These are phyloP conservation scores for Ctena decussata DNA, from an alignment of 2,888 invertebrate genomes.

Conservation along the genomic window DNA sequence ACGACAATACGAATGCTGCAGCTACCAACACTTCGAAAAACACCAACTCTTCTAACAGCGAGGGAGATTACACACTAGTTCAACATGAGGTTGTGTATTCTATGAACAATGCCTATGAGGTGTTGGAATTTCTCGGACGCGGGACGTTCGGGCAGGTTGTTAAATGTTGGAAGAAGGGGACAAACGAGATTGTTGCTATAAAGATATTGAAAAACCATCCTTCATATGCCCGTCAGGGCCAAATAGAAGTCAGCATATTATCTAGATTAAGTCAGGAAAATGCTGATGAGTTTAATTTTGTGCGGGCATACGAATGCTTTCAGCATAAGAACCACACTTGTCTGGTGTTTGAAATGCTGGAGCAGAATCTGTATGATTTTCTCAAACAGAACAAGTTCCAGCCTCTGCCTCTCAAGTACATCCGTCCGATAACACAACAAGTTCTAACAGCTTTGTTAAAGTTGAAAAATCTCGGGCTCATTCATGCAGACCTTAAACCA, in stretches of 20 bases:
- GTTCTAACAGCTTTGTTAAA: slow-evolving; percentile 94
- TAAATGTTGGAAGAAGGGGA: slow-evolving; percentile 99
- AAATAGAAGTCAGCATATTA: slow-evolving; percentile 95
- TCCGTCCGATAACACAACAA: slow-evolving; percentile 99
- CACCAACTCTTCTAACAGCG: slow-evolving; percentile 87
- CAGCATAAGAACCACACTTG: slow-evolving; percentile 99
- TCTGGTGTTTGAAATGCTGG: slow-evolving; percentile 99
- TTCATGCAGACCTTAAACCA: slow-evolving; percentile 99
- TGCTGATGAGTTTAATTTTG: slow-evolving; percentile 96
- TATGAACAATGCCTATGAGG: slow-evolving; percentile 96
- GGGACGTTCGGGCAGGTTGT: slow-evolving; percentile 99
- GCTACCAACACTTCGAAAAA: slow-evolving; percentile 79
- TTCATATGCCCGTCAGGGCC: slow-evolving; percentile 99
- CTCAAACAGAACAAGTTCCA: slow-evolving; percentile 99
- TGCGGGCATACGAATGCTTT: slow-evolving; percentile 99
- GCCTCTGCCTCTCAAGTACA: slow-evolving; percentile 98
- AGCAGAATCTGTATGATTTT: slow-evolving; percentile 99
- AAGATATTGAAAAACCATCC: slow-evolving; percentile 99
- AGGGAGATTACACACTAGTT: slow-evolving; percentile 99
- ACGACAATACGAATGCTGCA: slow-evolving; percentile 85
- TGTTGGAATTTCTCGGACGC: slow-evolving; percentile 99
- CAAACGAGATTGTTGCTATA: slow-evolving; percentile 99
- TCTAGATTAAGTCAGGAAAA: slow-evolving; percentile 87
- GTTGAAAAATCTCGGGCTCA: slow-evolving; percentile 98
- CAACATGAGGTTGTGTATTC: slow-evolving; percentile 99